A percentile compares a stretch with the other conserved stretches of the same genome.
These are phyloP conservation scores for Eilema caniola DNA, from an alignment of 2,888 invertebrate species.

Conservation along the genomic window DNA sequence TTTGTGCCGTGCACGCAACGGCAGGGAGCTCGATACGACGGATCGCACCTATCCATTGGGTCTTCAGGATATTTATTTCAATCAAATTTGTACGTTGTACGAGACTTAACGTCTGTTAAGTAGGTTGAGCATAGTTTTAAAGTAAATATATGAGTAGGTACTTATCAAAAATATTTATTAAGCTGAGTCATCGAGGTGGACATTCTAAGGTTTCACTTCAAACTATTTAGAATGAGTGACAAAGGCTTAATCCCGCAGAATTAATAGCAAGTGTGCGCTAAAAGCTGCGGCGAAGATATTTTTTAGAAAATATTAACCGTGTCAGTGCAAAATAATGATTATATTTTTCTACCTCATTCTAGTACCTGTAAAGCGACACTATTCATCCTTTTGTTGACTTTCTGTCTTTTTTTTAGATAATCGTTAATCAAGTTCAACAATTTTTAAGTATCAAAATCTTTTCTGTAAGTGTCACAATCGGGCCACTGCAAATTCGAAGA, in stretches of 20 bases:
- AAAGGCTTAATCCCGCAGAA: constrained; percentile 27
- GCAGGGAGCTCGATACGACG: no score
- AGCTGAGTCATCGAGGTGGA: constrained; percentile 24
- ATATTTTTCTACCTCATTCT: background rate
- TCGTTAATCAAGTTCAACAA: background rate
- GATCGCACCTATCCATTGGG: no score
- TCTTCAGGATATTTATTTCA: no score
- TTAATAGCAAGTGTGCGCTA: background rate
- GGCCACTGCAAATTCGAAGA: no score
- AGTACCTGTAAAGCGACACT: background rate
- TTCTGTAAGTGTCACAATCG: no score
- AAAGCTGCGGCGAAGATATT: background rate
- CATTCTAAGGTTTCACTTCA: constrained; percentile 23
- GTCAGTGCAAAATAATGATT: background rate
- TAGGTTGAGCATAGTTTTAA: background rate
- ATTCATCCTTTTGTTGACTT: background rate
- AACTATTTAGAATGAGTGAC: constrained; percentile 40
- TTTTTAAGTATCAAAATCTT: no score
- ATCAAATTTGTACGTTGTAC: no score
- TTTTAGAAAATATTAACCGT: background rate
- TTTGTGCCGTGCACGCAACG: background rate
- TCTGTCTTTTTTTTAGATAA: background rate
- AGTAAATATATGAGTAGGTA: constrained; percentile 27
- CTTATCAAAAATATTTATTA: constrained; percentile 47
- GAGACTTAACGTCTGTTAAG: no score